phyloP scores from a whole-genome alignment of 2,888 invertebrate genomes.

The Epinotia brunnichana region DNA sequence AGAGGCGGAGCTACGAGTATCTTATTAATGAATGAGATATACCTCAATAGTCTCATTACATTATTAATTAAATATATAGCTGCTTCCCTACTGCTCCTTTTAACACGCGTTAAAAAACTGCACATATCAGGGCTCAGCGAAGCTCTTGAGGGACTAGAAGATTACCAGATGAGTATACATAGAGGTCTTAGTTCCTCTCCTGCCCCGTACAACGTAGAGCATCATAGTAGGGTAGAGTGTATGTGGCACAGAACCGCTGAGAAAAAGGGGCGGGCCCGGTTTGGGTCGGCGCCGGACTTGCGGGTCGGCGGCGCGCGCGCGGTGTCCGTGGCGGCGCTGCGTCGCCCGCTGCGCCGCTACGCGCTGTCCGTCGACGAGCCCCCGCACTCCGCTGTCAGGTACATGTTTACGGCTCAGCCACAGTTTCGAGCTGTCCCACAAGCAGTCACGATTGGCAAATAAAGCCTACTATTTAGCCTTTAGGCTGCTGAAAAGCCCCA shows the following conservation, averaged over 20 bases:
- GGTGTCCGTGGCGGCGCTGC: conserved; percentile 70
- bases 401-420: conserved; percentile 44
- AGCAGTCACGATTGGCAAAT: too few species aligned
- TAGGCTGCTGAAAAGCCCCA: too few species aligned
- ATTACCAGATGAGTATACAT: background rate
- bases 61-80: background rate
- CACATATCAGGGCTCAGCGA: background rate
- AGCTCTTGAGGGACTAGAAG: background rate
- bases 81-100: background rate
- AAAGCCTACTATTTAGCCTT: too few species aligned
- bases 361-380: conserved; percentile 93
- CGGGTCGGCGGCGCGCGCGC: conserved; percentile 70
- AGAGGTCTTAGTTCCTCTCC: conserved; percentile 7
- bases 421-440: background rate
- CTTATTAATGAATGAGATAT: background rate
- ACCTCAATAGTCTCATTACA: too few species aligned
- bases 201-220: conserved; percentile 17
- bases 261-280: conserved; percentile 73
- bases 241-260: conserved; percentile 65
- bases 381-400: conserved; percentile 78
- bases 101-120: background rate
- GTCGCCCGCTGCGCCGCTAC: conserved; percentile 87
- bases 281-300: conserved; percentile 85
- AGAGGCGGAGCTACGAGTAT: background rate
- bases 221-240: conserved; percentile 59